Conservation (phyloP, 2,888 invertebrate species). For the Pandemis corylana region DNA sequence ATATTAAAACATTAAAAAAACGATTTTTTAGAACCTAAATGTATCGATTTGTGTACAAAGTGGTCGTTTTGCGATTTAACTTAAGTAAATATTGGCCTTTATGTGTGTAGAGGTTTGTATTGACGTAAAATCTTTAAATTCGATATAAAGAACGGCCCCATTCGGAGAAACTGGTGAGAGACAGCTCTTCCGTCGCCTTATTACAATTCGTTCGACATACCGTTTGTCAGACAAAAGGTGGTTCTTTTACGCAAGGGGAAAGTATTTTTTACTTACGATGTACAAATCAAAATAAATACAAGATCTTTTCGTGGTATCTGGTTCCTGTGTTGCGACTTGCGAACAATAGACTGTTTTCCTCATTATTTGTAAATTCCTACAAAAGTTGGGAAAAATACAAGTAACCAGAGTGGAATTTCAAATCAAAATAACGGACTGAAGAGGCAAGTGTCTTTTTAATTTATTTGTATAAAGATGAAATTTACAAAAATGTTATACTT, state of each 20-base stretch:
- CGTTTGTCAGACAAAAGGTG: conserved; percentile 2
- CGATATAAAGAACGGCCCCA: neutral
- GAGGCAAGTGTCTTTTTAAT: neutral
- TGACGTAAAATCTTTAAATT: neutral
- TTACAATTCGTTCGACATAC: conserved; percentile 11
- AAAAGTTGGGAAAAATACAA: neutral
- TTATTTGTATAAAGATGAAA: neutral
- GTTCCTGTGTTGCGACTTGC: neutral
- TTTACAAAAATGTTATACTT: neutral
- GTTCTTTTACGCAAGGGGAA: neutral
- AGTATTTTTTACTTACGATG: neutral
- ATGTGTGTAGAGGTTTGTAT: neutral
- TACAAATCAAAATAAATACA: conserved; percentile 10
- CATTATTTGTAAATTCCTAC: conserved; percentile 5
- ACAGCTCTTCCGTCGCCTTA: neutral
- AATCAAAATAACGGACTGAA: conserved; percentile 19
- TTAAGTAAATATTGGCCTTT: no score
- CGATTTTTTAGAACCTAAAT: no score
- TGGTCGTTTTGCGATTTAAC: no score
- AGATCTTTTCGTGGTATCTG: conserved; percentile 13
- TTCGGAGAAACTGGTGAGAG: neutral
- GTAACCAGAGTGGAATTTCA: neutral
- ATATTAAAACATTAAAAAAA: no score
- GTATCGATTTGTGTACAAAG: no score
- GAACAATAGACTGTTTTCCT: conserved; percentile 6